These are phyloP conservation scores for Hemicentrotus pulcherrimus DNA, from an alignment of 35 echinoderm and acorn worm genomes.

Conservation along the genomic window DNA sequence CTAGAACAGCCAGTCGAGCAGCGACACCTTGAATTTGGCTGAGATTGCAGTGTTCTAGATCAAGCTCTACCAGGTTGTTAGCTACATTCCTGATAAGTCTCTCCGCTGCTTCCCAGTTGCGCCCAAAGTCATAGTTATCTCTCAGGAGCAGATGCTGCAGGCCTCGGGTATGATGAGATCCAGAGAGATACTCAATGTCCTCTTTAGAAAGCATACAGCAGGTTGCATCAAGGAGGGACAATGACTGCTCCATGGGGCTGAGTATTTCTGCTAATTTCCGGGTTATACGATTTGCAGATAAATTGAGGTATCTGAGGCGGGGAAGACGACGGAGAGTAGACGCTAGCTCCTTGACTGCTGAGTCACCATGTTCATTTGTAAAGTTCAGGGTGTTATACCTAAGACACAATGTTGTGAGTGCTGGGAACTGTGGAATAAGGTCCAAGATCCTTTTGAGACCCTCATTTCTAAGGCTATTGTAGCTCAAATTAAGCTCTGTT, in stretches of 20 bases:
- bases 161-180: background rate
- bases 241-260: background rate
- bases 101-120: background rate
- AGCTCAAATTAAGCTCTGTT: background rate
- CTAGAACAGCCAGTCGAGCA: background rate
- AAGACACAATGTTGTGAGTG: background rate
- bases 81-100: background rate
- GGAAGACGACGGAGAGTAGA: background rate
- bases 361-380: background rate
- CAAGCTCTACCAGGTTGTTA: background rate
- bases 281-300: background rate
- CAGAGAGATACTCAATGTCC: background rate
- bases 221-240: background rate
- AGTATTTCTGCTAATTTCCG: background rate
- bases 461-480: conserved; percentile 22
- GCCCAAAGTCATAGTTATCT: conserved; percentile 11
- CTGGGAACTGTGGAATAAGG: background rate
- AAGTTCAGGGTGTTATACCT: background rate
- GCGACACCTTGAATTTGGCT: background rate
- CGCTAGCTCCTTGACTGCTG: background rate
- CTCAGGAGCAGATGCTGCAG: background rate
- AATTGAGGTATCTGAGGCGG: background rate
- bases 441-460: background rate
- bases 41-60: background rate
- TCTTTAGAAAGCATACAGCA: conserved; percentile 4